Conservation (phyloP, 2,888 invertebrate species). For the Hermaeophaga mercurialis region DNA sequence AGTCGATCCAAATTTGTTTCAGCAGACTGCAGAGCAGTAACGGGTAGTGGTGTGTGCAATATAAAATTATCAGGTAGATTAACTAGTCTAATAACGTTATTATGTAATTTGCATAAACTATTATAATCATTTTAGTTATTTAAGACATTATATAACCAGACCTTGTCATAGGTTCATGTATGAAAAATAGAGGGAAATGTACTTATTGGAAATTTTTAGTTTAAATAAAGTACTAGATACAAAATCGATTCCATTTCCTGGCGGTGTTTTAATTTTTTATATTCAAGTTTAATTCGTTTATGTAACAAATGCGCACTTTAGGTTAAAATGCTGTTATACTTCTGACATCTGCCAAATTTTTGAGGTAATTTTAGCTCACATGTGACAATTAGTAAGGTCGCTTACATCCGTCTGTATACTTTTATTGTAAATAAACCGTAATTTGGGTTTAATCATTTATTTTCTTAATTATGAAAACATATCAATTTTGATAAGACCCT, state of each 20-base stretch:
- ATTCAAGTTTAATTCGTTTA: background rate
- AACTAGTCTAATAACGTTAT: background rate
- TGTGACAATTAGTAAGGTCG: constrained; percentile 13
- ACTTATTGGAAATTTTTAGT: background rate
- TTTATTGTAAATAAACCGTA: background rate
- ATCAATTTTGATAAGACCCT: background rate
- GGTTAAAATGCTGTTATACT: constrained; percentile 1
- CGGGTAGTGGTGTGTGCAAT: background rate
- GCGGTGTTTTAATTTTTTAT: background rate
- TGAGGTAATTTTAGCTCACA: constrained; percentile 19
- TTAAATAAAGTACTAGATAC: background rate
- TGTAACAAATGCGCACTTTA: constrained; percentile 20
- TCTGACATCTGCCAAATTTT: constrained; percentile 24
- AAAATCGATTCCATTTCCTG: background rate
- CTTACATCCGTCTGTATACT: background rate
- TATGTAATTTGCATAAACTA: background rate
- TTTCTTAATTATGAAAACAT: background rate
- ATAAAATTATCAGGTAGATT: background rate
- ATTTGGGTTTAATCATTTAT: background rate
- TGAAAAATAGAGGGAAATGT: constrained; percentile 6
- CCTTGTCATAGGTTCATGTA: background rate
- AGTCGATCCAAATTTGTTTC: background rate
- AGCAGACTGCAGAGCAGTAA: constrained; percentile 1
- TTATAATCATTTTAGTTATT: background rate
- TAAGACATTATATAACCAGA: constrained; percentile 1